Conservation (phyloP, 2,888 invertebrate species). For the Neoscelio sp. region DNA sequence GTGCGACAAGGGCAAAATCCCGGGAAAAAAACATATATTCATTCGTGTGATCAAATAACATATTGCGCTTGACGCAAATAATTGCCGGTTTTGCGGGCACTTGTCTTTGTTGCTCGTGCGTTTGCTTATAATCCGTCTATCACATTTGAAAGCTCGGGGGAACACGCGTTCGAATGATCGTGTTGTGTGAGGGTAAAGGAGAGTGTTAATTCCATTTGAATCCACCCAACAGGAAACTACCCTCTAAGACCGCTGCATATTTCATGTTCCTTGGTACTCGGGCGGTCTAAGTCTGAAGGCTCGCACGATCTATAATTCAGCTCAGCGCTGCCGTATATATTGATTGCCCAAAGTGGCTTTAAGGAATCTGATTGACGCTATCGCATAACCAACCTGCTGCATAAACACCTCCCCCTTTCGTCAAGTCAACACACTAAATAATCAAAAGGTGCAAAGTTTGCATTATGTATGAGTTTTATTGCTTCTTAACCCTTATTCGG, state of each 20-base stretch:
- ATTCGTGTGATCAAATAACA: slow-evolving; percentile 34
- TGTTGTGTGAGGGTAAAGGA: slow-evolving; percentile 51
- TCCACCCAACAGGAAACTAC: slow-evolving; percentile 76
- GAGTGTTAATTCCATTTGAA: slow-evolving; percentile 80
- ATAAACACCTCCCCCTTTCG: slow-evolving; percentile 19
- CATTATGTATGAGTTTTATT: slow-evolving; percentile 24
- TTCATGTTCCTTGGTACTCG: slow-evolving; percentile 75
- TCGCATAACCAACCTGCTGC: slow-evolving; percentile 25
- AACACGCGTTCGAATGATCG: slow-evolving; percentile 1
- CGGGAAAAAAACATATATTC: slow-evolving; percentile 42
- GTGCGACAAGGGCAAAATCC: too few species aligned
- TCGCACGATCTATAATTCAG: slow-evolving; percentile 78
- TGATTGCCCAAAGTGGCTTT: slow-evolving; percentile 72
- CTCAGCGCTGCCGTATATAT: slow-evolving; percentile 69
- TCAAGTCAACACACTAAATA: slow-evolving; percentile 29
- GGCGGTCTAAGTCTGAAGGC: slow-evolving; percentile 73
- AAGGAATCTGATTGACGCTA: slow-evolving; percentile 68
- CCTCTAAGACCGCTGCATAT: slow-evolving; percentile 81
- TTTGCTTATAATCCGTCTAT: slow-evolving; percentile 29
- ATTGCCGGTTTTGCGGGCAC: too few species aligned
- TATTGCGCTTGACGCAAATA: slow-evolving; percentile 36
- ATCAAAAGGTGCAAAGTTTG: slow-evolving; percentile 36
- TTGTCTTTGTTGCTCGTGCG: slow-evolving; percentile 29
- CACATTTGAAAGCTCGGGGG: slow-evolving; percentile 26
- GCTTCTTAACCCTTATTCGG: slow-evolving; percentile 24